Base-by-base conservation (phyloP, 2,113 vertebrate genomes). In the Patagioenas fasciata region DNA sequence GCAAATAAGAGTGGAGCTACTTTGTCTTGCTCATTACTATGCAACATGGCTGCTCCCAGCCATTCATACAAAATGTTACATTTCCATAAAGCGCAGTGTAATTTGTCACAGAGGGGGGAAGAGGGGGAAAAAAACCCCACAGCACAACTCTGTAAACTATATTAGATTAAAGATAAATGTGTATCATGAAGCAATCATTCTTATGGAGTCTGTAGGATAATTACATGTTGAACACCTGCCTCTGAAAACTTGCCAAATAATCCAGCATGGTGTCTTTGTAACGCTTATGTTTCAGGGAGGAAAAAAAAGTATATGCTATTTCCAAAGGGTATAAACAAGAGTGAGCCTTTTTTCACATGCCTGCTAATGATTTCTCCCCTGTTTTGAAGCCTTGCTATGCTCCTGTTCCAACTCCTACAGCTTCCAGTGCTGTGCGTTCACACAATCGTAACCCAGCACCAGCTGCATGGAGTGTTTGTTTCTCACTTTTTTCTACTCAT, bases 61-160 rank as follows among this genome's bases (percentile, higher is more conserved):
- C 98, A 98, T 98, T 98, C 98, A 98, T 90, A 97, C 98, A 97
- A 98, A 98, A 98, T 98, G 98, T 98, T 98, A 98, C 97, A 98
- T 98, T 98, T 98, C 98, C 98, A 98, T 98, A 98, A 98, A 98
- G 91, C 94, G 95, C 95, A 92, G 95, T 97, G 97, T 97, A 98
- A 98, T 98, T 98, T 98, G 97, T 98, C 97, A 97, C 88, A 34
- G 84, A 65, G 44, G 13, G 48, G 23, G 48, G 48, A 24, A 24
- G 48, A 18, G 56, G 66, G 2, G 25, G 21, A 75, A 47, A 38
- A 36, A 5, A 44, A 58, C 36, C 50, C 10, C 11, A 51, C n/a
- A 36, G 19, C 16, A 6, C 47, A 92, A 51, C 88, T 97, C 95
- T 58, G 93, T 91, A 97, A 98, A 98, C 94, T 97, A 77, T 92